Evolutionary conservation across 1,140 invertebrate species (phyloP).

Genomic region (Paramacrobiotus metropolitanus): DNA sequence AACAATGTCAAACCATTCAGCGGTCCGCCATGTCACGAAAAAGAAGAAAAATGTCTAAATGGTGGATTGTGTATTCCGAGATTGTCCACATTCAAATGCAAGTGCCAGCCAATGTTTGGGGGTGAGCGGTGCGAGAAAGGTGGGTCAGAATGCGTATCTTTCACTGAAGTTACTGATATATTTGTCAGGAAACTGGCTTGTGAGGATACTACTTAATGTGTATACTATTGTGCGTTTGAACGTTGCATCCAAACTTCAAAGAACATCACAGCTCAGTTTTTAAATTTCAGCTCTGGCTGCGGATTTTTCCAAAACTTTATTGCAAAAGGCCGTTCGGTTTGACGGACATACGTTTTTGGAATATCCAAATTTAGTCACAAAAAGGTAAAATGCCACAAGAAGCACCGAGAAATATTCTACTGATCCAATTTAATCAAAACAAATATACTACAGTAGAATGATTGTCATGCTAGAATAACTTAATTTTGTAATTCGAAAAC

Average conservation of each 20-base stretch:
- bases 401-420: conserved; percentile 7
- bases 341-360: conserved; percentile 36
- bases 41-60: conserved; percentile 40
- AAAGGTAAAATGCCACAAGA: conserved; percentile 27
- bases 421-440: conserved; percentile 1
- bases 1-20: conserved; percentile 34
- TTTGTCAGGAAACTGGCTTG: too few species aligned
- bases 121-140: conserved; percentile 47
- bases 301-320: too few species aligned
- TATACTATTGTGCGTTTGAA: too few species aligned
- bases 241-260: too few species aligned
- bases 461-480: too few species aligned
- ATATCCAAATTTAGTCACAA: conserved; percentile 33
- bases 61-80: conserved; percentile 48
- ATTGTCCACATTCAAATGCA: conserved; percentile 41
- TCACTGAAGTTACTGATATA: too few species aligned
- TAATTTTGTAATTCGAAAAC: too few species aligned
- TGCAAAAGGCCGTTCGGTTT: conserved; percentile 26
- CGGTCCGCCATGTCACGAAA: conserved; percentile 38
- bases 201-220: too few species aligned
- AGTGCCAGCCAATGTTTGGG: conserved; percentile 36
- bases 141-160: too few species aligned
- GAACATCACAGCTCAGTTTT: too few species aligned
- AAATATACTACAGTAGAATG: too few species aligned
- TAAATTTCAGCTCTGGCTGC: too few species aligned